These are phyloP conservation scores for Terrapene triunguis DNA, from an alignment of 2,113 vertebrate species.

Conservation along the genomic window DNA sequence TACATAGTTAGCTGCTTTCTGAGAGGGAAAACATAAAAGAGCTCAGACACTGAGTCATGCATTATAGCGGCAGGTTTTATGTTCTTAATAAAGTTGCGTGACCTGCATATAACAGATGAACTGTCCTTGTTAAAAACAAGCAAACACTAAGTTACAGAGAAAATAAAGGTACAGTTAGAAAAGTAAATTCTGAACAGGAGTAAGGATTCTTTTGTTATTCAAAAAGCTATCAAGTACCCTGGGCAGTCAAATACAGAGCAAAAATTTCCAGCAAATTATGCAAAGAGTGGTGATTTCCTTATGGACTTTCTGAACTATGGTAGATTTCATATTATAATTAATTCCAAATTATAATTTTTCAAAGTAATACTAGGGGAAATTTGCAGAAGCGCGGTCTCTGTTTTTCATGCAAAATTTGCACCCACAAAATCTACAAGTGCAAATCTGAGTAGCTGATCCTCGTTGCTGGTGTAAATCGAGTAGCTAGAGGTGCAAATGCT, in stretches of 20 bases:
- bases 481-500: not conserved
- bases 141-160: not conserved
- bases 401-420: not conserved
- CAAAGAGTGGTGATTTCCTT: accelerated
- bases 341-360: not conserved
- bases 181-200: not conserved
- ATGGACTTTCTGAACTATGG: not conserved
- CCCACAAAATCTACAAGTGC: not conserved
- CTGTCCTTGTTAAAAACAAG: too few relatives aligned
- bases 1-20: not conserved
- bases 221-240: not conserved
- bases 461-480: not conserved
- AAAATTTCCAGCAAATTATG: not conserved
- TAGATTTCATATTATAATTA: not conserved
- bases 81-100: accelerated
- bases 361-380: not conserved
- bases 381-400: not conserved
- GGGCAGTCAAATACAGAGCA: accelerated
- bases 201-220: not conserved
- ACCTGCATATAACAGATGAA: accelerated
- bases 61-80: not conserved
- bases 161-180: not conserved
- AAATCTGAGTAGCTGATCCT: not conserved
- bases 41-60: not conserved
- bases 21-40: not conserved